These are phyloP conservation scores for Xenopus tropicalis DNA, from an alignment of 2,113 vertebrate species.

Conservation along the genomic window UCB_Xtro_10.0 CM004451.2:62016001-62016500, in stretches of 20 bases:
- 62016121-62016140: conserved; percentile 21
- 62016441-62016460: conserved; percentile 39
- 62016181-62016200: conserved; percentile 25
- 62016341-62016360: conserved; percentile 25
- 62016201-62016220: conserved; percentile 39
- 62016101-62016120: conserved; percentile 23
- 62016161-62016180: conserved; percentile 42
- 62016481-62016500: conserved; percentile 42
- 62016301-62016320: conserved; percentile 37
- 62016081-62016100: conserved; percentile 27
- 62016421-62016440: conserved; percentile 42
- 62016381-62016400: conserved; percentile 25
- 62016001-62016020: no score
- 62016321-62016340: conserved; percentile 40
- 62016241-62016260: conserved; percentile 42
- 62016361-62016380: conserved; percentile 35
- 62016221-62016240: conserved; percentile 22
- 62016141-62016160: conserved; percentile 25
- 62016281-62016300: conserved; percentile 42
- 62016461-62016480: conserved; percentile 40
- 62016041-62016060: no score
- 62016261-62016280: conserved; percentile 29
- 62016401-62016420: conserved; percentile 22
- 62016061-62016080: conserved; percentile 17
- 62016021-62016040: no score